Evolutionary conservation across 2,113 vertebrate species (phyloP).

Genomic region (Oreochromis tanganicae): DNA sequence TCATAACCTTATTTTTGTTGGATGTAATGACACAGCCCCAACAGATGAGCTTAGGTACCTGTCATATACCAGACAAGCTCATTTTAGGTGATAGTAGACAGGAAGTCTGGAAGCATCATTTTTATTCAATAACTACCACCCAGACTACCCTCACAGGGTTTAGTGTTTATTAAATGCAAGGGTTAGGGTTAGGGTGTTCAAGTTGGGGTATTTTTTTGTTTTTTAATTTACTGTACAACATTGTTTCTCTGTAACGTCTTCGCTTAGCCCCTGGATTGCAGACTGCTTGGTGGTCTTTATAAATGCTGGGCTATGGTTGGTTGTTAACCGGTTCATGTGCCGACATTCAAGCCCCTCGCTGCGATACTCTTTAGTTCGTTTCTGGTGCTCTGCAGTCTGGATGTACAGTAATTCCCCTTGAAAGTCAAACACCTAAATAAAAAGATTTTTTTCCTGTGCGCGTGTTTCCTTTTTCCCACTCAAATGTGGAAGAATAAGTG

Average conservation of each 20-base stretch:
- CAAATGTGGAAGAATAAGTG: neutral
- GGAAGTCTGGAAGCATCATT: neutral
- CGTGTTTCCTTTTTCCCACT: neutral
- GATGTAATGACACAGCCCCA: neutral
- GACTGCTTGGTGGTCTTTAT: neutral
- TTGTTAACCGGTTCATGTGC: neutral
- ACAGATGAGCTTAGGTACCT: neutral
- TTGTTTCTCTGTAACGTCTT: neutral
- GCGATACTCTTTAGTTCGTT: no score
- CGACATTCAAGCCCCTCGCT: neutral
- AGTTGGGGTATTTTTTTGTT: neutral
- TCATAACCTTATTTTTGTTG: neutral
- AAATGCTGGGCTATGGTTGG: neutral
- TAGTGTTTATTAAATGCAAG: neutral
- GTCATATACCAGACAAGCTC: neutral
- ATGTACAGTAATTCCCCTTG: neutral
- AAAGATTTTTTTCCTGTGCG: neutral
- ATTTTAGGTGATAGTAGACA: neutral
- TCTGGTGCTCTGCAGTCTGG: no score
- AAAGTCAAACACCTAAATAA: neutral
- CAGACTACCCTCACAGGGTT: neutral
- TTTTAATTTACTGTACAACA: rapidly evolving
- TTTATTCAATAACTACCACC: neutral
- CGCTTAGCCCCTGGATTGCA: neutral
- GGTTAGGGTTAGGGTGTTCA: neutral